Percentiles rank a stretch among this genome's conserved stretches.
Evolutionary conservation across 2,113 vertebrate species (phyloP).

Genomic region (Spermophilus dauricus): DNA sequence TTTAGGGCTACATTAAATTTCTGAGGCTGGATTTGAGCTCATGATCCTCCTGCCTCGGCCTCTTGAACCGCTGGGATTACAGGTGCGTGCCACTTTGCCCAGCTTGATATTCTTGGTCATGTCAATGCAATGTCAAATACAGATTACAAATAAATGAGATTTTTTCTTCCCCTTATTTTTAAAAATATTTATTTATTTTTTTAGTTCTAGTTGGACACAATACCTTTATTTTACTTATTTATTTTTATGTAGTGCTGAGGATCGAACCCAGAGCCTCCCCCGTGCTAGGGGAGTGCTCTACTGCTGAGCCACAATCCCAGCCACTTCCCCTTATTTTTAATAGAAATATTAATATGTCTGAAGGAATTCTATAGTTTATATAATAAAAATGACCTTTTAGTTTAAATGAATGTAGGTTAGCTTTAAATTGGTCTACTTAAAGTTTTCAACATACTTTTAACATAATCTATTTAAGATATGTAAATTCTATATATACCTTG

Average conservation of each 20-base stretch:
- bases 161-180: neutral
- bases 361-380: neutral
- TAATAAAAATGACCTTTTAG: neutral
- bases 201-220: too few species aligned
- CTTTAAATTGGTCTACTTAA: neutral
- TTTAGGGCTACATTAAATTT: too few species aligned
- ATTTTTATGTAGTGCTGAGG: too few species aligned
- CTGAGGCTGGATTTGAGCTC: too few species aligned
- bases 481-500: neutral
- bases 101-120: neutral
- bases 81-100: too few species aligned
- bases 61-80: too few species aligned
- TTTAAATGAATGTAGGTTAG: neutral
- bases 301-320: too few species aligned
- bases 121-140: neutral
- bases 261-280: too few species aligned
- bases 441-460: constrained; percentile 29
- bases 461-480: neutral
- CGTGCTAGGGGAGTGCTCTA: too few species aligned
- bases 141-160: neutral
- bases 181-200: neutral
- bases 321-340: neutral
- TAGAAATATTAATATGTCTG: neutral
- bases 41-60: too few species aligned
- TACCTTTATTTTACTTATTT: too few species aligned